Base-by-base conservation (phyloP, 2,113 vertebrate species). In the Physeter macrocephalus region DNA sequence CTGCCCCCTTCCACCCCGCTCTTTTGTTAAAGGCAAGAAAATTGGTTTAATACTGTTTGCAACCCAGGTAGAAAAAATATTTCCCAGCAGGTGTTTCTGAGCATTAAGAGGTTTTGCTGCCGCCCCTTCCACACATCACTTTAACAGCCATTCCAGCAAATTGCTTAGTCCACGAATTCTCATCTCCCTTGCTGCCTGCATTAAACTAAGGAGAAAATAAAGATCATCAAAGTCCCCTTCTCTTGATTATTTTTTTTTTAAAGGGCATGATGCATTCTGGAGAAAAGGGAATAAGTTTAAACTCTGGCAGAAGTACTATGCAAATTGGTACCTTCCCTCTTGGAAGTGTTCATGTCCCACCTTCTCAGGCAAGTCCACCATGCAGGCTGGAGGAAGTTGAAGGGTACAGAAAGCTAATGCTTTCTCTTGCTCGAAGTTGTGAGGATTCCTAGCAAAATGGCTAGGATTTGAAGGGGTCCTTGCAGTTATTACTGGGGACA, bases 51-150 rank as follows among this genome's bases (percentile, higher is more conserved):
- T 88, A 82, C 61, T 85, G 23, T 95, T 94, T 96, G 84, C 81
- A 96, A 90, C 78, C 86, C 82, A 91, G 71, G 97, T 77, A 95
- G 91, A 88, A 97, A 96, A 94, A 93, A 36, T 82, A 94, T 88
- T 90, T 96, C 93, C 93, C 97, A 90, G 97, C 95, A 98, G 97
- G 94, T 96, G 88, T 95, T 97, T 95, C 66, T 94, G 85, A 94
- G 94, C 69, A 93, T 88, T 84, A 95, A 96, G 95, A 77, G 88
- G 84, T 94, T 96, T 95, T 74, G 61, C 61, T 5, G 52, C 59
- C 41, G 75, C 88, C 85, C 93, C 80, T 57, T 69, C 88, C 81
- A 94, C 82, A 94, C 27, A 90, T 96, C 94, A 86, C 89, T 95
- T 96, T 96, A 97, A 96, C 31, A 93, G 93, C 57, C 41, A 41